phyloP scores from a whole-genome alignment of 2,797 vertebrate species.

The Anniella stebbinsi region DNA sequence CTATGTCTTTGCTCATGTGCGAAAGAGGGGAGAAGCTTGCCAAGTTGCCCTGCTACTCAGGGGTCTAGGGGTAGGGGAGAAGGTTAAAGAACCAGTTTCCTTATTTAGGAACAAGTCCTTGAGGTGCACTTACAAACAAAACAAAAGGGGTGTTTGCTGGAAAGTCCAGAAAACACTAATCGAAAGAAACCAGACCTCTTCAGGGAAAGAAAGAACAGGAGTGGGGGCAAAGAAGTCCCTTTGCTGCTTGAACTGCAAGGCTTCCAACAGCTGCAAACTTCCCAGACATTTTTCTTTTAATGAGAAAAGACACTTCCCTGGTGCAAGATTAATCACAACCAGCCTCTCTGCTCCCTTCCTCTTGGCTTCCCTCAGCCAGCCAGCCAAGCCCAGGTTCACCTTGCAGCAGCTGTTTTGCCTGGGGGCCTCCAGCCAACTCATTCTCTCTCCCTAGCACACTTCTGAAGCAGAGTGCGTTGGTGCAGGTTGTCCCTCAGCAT shows the following conservation, averaged over 20 bases:
- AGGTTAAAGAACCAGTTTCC: background rate
- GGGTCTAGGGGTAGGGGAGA: background rate
- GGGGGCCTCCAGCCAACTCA: background rate
- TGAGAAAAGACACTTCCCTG: background rate
- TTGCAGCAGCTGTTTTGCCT: background rate
- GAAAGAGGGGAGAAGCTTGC: background rate
- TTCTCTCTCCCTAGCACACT: too few species aligned
- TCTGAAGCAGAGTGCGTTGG: too few species aligned
- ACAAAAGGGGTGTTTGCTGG: background rate
- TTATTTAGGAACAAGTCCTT: background rate
- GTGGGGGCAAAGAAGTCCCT: background rate
- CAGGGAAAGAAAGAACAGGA: background rate
- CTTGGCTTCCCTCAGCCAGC: background rate
- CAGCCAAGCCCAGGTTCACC: background rate
- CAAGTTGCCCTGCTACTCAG: background rate
- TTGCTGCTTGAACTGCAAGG: background rate
- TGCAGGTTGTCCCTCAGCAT: too few species aligned
- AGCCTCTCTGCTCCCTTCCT: too few species aligned
- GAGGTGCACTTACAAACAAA: background rate
- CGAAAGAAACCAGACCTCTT: background rate
- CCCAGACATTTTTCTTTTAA: background rate
- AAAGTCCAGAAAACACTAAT: background rate
- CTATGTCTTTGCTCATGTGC: background rate
- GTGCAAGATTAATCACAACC: background rate
- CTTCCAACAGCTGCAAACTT: background rate